Conservation (phyloP, 2,113 vertebrate genomes). For the Phrynocephalus versicolor region DNA sequence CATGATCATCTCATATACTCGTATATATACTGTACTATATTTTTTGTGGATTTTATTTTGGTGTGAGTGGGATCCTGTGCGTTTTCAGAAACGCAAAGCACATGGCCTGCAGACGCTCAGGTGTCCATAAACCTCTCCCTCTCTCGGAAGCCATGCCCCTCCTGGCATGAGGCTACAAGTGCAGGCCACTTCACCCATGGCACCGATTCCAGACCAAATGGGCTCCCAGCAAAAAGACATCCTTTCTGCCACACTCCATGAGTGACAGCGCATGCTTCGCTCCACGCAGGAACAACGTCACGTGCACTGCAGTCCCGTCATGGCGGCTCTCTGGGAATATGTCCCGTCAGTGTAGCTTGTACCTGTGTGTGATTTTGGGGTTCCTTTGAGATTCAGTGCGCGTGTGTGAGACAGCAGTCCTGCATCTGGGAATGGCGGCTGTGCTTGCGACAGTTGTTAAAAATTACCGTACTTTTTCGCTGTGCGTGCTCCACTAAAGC, state of each 20-base stretch:
- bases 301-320: background rate
- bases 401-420: background rate
- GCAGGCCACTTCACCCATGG: background rate
- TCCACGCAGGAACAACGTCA: background rate
- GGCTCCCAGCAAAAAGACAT: background rate
- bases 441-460: constrained; percentile 11
- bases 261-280: background rate
- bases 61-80: background rate
- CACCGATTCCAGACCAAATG: background rate
- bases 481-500: background rate
- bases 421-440: background rate
- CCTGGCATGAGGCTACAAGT: background rate
- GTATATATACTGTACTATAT: too few relatives aligned
- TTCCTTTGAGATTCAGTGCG: background rate
- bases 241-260: background rate
- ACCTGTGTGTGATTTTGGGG: background rate
- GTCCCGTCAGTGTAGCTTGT: background rate
- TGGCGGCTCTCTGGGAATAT: background rate
- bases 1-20: background rate
- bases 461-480: background rate
- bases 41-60: background rate
- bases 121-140: background rate
- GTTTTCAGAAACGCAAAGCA: background rate
- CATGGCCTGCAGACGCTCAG: background rate
- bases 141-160: background rate